These are phyloP conservation scores for Sarcophaga bullata DNA, from an alignment of 1,140 invertebrate species.

Conservation along the genomic window DNA sequence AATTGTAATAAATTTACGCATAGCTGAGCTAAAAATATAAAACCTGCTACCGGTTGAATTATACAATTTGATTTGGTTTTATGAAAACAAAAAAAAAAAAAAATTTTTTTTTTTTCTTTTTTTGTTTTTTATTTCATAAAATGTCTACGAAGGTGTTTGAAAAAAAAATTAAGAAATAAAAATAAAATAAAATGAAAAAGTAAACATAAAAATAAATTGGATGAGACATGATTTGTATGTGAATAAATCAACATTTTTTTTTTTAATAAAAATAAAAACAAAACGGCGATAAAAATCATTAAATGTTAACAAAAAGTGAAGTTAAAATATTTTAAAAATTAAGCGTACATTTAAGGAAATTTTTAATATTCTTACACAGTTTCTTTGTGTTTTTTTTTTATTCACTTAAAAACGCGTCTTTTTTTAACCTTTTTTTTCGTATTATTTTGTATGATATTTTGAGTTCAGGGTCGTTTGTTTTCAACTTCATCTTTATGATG, in stretches of 20 bases:
- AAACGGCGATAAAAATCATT: background rate
- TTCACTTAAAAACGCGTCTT: background rate
- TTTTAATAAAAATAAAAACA: background rate
- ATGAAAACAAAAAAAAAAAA: background rate
- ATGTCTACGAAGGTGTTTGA: background rate
- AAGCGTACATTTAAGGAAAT: too few species aligned
- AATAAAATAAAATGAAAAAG: background rate
- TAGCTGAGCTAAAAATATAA: conserved; percentile 10
- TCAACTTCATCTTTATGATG: too few species aligned
- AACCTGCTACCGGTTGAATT: conserved; percentile 16
- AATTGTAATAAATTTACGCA: background rate
- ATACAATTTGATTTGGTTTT: background rate
- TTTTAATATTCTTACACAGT: too few species aligned
- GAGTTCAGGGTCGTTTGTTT: conserved; percentile 38
- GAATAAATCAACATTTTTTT: background rate
- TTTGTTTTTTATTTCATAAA: background rate
- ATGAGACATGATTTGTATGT: background rate
- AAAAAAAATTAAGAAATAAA: background rate
- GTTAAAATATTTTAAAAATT: background rate
- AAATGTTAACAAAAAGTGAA: background rate
- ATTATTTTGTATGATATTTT: background rate
- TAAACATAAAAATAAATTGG: background rate
- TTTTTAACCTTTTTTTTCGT: background rate
- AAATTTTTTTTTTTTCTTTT: too few species aligned
- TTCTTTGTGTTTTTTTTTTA: background rate